Percentiles rank a stretch among this genome's conserved stretches.
phyloP scores from a whole-genome alignment of 2,113 vertebrate genomes.

The Kryptolebias marmoratus region DNA sequence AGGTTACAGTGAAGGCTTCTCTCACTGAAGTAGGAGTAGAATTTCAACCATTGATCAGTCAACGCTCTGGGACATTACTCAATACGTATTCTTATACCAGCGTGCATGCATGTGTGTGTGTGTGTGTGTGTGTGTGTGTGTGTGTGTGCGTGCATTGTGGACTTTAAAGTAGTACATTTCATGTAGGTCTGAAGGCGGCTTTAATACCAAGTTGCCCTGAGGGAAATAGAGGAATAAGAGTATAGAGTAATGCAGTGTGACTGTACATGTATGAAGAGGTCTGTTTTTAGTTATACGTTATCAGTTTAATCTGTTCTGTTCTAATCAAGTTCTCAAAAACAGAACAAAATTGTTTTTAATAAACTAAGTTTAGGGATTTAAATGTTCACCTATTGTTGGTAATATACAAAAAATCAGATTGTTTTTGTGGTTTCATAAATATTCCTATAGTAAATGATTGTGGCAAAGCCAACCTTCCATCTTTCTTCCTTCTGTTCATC shows the following conservation, averaged over 20 bases:
- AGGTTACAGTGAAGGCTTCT: conserved; percentile 39
- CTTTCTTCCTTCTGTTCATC: too few species aligned
- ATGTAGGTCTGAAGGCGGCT: conserved; percentile 13
- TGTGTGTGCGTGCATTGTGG: neutral
- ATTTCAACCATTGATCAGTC: conserved; percentile 31
- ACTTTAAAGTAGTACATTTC: conserved; percentile 30
- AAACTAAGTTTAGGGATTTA: too few species aligned
- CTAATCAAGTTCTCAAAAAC: neutral
- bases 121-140: too few species aligned
- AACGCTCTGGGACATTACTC: conserved; percentile 15
- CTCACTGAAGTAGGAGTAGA: conserved; percentile 29
- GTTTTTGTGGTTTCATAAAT: too few species aligned
- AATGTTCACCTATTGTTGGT: too few species aligned
- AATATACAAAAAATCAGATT: too few species aligned
- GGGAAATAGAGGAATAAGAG: conserved; percentile 16
- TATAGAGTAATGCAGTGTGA: neutral
- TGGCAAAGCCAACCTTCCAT: too few species aligned
- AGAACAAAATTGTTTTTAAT: too few species aligned
- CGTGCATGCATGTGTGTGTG: neutral
- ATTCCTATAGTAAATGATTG: too few species aligned
- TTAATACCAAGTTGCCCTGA: conserved; percentile 23
- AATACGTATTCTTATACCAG: conserved; percentile 5
- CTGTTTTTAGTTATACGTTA: neutral
- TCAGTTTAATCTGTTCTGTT: neutral
- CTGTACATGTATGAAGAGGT: neutral